These are phyloP conservation scores for Lingula anatina DNA, from an alignment of 2,888 invertebrate species.

Conservation along the genomic window DNA sequence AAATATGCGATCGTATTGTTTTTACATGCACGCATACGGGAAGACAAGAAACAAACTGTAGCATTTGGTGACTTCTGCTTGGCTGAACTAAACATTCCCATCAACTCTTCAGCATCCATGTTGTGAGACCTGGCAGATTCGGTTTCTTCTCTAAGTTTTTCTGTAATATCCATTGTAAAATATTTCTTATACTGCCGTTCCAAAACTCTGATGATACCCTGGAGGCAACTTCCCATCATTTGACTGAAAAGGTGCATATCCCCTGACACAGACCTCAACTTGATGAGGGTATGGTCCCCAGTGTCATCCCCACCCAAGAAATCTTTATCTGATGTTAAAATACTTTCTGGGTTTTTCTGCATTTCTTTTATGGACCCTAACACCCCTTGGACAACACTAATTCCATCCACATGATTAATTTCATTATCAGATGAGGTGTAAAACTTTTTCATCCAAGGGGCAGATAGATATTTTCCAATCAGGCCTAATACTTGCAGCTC, in stretches of 20 bases:
- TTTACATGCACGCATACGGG: constrained; percentile 6
- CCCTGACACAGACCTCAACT: not conserved
- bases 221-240: constrained; percentile 3
- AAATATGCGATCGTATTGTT: constrained; percentile 4
- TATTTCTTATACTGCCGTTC: constrained; percentile 11
- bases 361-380: not conserved
- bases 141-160: constrained; percentile 8
- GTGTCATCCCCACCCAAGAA: constrained; percentile 1
- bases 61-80: constrained; percentile 8
- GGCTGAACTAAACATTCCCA: constrained; percentile 12
- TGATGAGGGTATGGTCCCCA: not conserved
- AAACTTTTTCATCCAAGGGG: constrained; percentile 4
- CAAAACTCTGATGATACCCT: constrained; percentile 1
- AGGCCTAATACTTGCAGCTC: constrained; percentile 7
- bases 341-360: not conserved
- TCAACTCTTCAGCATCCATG: constrained; percentile 13
- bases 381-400: constrained; percentile 2
- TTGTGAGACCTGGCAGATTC: constrained; percentile 10
- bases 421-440: constrained; percentile 1
- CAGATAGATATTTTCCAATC: constrained; percentile 3
- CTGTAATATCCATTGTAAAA: constrained; percentile 8
- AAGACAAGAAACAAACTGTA: constrained; percentile 8
- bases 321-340: not conserved
- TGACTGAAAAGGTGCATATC: not conserved
- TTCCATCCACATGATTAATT: constrained; percentile 2